These are phyloP conservation scores for Coracias cyanogaster DNA, from an alignment of 2,797 vertebrate genomes.

Conservation along the genomic window DNA sequence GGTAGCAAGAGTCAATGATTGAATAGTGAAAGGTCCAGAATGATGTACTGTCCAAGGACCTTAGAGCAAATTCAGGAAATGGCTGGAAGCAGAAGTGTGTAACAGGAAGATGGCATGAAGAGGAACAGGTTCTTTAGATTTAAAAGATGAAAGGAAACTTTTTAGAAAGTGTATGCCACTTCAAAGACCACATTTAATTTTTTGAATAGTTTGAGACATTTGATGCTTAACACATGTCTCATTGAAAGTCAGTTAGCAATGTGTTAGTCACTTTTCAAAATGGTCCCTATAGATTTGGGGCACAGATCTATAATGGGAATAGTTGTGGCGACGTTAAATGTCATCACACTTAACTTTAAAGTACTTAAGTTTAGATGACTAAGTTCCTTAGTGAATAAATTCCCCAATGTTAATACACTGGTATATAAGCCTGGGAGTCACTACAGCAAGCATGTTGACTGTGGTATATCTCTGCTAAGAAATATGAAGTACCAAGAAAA, in stretches of 20 bases:
- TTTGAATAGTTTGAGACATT: neutral
- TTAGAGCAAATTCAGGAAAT: neutral
- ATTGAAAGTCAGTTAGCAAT: neutral
- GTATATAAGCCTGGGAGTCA: neutral
- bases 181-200: neutral
- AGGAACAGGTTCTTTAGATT: neutral
- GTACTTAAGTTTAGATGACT: neutral
- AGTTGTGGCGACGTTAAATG: neutral
- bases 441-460: neutral
- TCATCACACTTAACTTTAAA: neutral
- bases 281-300: neutral
- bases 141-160: neutral
- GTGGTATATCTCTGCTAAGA: neutral
- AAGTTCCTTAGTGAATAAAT: neutral
- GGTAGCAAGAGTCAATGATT: neutral
- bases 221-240: neutral
- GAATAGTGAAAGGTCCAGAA: neutral
- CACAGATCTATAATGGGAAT: neutral
- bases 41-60: neutral
- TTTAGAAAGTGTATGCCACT: neutral
- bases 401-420: neutral
- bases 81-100: neutral
- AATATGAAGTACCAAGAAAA: neutral
- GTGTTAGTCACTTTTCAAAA: conserved; percentile 8
- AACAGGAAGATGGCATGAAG: neutral